Evolutionary conservation across 2,888 invertebrate species (phyloP).

Genomic region (Halictus ligatus): DNA sequence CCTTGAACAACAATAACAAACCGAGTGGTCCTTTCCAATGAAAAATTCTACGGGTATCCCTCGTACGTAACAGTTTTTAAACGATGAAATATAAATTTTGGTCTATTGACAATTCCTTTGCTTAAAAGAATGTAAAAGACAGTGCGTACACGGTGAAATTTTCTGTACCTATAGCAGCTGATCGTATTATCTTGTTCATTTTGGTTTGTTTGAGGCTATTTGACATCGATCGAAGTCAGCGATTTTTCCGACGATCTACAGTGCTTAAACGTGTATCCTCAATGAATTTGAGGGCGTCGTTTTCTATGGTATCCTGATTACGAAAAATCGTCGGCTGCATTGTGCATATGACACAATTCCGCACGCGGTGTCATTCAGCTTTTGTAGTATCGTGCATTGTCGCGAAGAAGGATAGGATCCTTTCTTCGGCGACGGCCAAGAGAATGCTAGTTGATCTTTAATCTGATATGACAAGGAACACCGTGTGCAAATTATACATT

Average conservation of each 20-base stretch:
- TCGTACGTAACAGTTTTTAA: too few species aligned
- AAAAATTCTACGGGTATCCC: too few species aligned
- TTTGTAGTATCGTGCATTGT: slow-evolving; percentile 33
- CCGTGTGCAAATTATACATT: slow-evolving; percentile 24
- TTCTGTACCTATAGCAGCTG: not conserved
- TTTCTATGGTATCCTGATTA: slow-evolving; percentile 33
- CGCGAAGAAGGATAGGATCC: slow-evolving; percentile 33
- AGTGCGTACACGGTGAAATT: not conserved
- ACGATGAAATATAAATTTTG: too few species aligned
- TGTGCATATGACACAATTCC: slow-evolving; percentile 30
- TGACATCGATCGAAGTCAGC: not conserved
- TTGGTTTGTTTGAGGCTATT: not conserved
- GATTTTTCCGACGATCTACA: not conserved
- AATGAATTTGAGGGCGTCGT: slow-evolving; percentile 17
- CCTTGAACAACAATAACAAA: too few species aligned
- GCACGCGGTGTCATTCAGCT: slow-evolving; percentile 24
- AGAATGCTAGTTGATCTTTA: slow-evolving; percentile 37
- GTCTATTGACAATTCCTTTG: too few species aligned
- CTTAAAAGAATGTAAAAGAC: too few species aligned
- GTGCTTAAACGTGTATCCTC: not conserved
- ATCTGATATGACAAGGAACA: slow-evolving; percentile 35
- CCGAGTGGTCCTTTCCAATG: too few species aligned
- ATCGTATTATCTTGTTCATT: not conserved
- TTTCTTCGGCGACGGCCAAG: slow-evolving; percentile 31
- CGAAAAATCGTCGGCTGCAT: slow-evolving; percentile 12